Percentiles rank a stretch among this genome's conserved stretches.
Evolutionary conservation across 2,797 vertebrate genomes (phyloP).

Genomic region (Odontamblyopus rebecca): DNA sequence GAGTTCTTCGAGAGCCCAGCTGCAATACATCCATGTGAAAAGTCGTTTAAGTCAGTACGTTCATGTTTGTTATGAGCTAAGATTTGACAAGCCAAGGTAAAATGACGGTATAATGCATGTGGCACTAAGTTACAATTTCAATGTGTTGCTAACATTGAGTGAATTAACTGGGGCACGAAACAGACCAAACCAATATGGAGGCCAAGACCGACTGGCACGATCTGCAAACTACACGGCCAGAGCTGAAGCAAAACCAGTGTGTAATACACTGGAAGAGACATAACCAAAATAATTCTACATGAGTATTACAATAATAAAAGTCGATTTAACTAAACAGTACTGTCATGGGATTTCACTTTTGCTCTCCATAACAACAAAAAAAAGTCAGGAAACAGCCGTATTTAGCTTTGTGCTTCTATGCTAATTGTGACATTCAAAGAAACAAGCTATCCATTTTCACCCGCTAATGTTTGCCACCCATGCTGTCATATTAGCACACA

Average conservation of each 20-base stretch:
- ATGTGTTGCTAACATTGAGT: background rate
- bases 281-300: background rate
- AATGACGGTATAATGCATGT: constrained; percentile 46
- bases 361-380: too few relatives aligned
- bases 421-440: constrained; percentile 3
- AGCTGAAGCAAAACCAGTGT: background rate
- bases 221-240: background rate
- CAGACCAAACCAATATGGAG: background rate
- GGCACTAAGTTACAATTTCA: constrained; percentile 8
- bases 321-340: background rate
- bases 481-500: background rate
- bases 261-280: background rate
- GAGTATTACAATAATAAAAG: background rate
- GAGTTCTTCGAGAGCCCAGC: constrained; percentile 55
- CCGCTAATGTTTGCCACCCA: background rate
- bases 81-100: constrained; percentile 2
- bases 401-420: background rate
- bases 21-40: constrained; percentile 35
- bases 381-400: background rate
- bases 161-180: background rate
- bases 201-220: constrained; percentile 7
- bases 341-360: background rate
- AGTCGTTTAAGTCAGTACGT: constrained; percentile 32
- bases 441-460: background rate
- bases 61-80: constrained; percentile 26